Base-by-base conservation (phyloP, 2,797 vertebrate species). In the Bradypodion ventrale region DNA sequence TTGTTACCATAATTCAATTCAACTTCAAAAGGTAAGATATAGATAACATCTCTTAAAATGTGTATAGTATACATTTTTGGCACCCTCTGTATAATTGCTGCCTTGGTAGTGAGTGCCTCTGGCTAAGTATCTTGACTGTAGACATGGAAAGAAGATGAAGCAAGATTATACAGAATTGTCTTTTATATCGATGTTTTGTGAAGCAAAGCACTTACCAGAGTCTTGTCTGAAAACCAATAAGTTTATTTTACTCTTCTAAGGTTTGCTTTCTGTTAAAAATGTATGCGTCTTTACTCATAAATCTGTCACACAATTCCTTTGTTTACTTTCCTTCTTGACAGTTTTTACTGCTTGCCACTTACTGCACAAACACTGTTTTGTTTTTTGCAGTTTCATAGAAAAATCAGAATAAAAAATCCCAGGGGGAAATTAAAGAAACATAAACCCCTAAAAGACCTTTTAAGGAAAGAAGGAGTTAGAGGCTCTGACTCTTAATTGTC, bases 401-500 rank as follows among this genome's bases (percentile, higher is more conserved):
- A n/a, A 46, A 75, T 49, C 35, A 80, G 73, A 80, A 68, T 56
- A 3, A 68, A 76, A 76, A 62, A 37, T 42, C 63, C 44, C 72
- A 84, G 42, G 29, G 78, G 65, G 42, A 76, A 87, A 76, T 76
- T 70, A 63, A 80, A 70, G 4, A 44, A 27, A 27, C 27, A 46
- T 75, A 78, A 78, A 80, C 46, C 32, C 46, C 66, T 73, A 81
- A 72, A 84, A 78, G 69, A 66, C 32, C 84, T 87, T 56, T 83
- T 62, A 42, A 85, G 68, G 90, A 85, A 80, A 62, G 65, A 75
- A 83, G 70, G 27, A 60, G 69, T 37, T 66, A 87, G 90, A 84
- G 63, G 66, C 88, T 87, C 85, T 82, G 89, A 76, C 66, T 83
- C 80, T 92, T 91, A 85, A 91, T 87, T 92, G 88, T 87, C 91